These are phyloP conservation scores for Trichogramma pretiosum DNA, from an alignment of 1,140 invertebrate species.

Conservation along the genomic window DNA sequence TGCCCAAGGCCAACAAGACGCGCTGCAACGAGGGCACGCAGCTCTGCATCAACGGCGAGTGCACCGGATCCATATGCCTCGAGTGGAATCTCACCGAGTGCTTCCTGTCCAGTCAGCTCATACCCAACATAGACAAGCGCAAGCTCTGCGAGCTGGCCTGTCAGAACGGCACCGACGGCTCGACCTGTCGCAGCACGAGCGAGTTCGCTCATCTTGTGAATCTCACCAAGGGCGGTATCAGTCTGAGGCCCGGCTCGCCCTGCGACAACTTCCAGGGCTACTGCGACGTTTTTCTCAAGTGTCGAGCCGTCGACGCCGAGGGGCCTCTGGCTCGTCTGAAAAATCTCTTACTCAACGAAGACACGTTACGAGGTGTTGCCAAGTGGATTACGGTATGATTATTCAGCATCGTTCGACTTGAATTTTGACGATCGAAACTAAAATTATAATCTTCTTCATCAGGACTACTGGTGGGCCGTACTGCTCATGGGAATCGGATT, in stretches of 20 bases:
- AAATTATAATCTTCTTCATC: constrained; percentile 26
- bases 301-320: constrained; percentile 94
- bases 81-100: constrained; percentile 92
- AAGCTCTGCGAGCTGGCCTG: constrained; percentile 94
- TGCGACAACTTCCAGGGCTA: constrained; percentile 98
- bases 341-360: constrained; percentile 88
- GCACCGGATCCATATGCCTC: constrained; percentile 89
- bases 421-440: neutral
- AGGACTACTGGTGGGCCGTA: constrained; percentile 96
- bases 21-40: constrained; percentile 76
- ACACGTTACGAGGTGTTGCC: constrained; percentile 77
- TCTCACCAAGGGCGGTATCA: constrained; percentile 75
- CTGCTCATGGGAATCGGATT: constrained; percentile 83
- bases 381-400: constrained; percentile 77
- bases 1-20: constrained; percentile 69
- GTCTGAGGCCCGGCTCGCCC: constrained; percentile 84
- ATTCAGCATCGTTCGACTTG: neutral
- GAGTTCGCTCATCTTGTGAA: constrained; percentile 68
- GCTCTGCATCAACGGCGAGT: constrained; percentile 89
- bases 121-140: constrained; percentile 76
- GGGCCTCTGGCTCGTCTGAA: constrained; percentile 93
- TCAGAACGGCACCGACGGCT: constrained; percentile 68
- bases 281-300: constrained; percentile 97
- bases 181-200: constrained; percentile 78
- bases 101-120: constrained; percentile 79